These are phyloP conservation scores for Atherinosoma microstoma DNA, from an alignment of 2,797 vertebrate species.

Conservation along the genomic window DNA sequence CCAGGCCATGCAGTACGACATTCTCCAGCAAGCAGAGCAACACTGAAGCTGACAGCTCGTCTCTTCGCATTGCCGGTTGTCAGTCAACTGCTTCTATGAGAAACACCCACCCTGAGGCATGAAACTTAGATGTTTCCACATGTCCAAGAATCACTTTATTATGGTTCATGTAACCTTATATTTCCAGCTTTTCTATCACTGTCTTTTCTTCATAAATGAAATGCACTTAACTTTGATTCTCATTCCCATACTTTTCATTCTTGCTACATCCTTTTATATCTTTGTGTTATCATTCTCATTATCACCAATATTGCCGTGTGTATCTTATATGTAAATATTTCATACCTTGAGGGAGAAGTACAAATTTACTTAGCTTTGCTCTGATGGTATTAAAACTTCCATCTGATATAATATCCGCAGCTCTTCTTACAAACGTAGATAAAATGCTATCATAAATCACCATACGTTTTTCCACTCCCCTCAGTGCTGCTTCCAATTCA, in stretches of 20 bases:
- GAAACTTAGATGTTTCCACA: constrained; percentile 3
- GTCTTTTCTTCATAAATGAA: background rate
- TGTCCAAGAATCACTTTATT: background rate
- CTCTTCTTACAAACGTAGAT: constrained; percentile 13
- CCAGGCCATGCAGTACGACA: background rate
- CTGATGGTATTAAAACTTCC: constrained; percentile 3
- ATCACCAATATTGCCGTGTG: background rate
- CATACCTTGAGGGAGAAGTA: background rate
- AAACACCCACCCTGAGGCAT: constrained; percentile 10
- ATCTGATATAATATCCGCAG: constrained; percentile 4
- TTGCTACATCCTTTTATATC: background rate
- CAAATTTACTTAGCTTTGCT: background rate
- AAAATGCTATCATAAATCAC: constrained; percentile 35
- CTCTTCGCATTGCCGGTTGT: constrained; percentile 7
- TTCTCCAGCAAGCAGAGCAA: constrained; percentile 4
- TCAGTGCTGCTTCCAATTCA: constrained; percentile 23
- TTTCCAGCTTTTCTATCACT: background rate
- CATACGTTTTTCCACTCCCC: constrained; percentile 21
- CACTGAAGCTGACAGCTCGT: constrained; percentile 18
- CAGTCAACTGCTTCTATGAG: constrained; percentile 9
- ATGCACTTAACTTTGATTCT: background rate
- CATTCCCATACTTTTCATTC: background rate
- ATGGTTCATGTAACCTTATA: background rate
- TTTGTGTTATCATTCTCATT: background rate
- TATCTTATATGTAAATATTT: background rate